phyloP scores from a whole-genome alignment of 1,140 invertebrate species.

The Metaphire vulgaris region DNA sequence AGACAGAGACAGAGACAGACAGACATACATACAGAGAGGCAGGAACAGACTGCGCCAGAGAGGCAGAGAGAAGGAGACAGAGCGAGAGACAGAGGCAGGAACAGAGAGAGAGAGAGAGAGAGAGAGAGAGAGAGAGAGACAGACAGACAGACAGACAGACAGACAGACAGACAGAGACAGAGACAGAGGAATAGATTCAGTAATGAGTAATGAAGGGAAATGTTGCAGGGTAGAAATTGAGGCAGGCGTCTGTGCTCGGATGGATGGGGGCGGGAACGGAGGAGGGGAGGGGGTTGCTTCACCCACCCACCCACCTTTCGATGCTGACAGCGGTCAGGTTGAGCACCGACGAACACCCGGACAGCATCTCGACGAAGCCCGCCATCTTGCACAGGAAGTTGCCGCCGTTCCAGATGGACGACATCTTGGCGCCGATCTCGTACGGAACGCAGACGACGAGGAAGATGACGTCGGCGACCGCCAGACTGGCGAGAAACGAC shows the following conservation, averaged over 20 bases:
- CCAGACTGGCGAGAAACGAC: conserved; percentile 85
- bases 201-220: too few species aligned
- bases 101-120: neutral
- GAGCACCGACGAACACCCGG: conserved; percentile 46
- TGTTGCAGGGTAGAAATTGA: neutral
- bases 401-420: conserved; percentile 69
- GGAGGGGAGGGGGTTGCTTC: neutral
- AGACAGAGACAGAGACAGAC: too few species aligned
- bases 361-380: conserved; percentile 45
- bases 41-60: neutral
- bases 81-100: neutral
- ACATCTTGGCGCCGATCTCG: conserved; percentile 78
- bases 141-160: neutral
- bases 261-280: neutral
- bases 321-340: conserved; percentile 50
- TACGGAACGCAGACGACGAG: conserved; percentile 80
- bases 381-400: conserved; percentile 56
- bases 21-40: neutral
- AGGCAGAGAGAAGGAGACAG: neutral
- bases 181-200: neutral
- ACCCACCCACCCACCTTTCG: conserved; percentile 52
- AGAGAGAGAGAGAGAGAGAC: neutral
- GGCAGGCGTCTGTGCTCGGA: neutral
- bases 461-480: conserved; percentile 82
- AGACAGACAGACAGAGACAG: neutral